A percentile compares a stretch with the other conserved stretches of the same genome.
phyloP scores from a whole-genome alignment of 2,888 invertebrate genomes.

The Hirtodrosophila cameraria region DNA sequence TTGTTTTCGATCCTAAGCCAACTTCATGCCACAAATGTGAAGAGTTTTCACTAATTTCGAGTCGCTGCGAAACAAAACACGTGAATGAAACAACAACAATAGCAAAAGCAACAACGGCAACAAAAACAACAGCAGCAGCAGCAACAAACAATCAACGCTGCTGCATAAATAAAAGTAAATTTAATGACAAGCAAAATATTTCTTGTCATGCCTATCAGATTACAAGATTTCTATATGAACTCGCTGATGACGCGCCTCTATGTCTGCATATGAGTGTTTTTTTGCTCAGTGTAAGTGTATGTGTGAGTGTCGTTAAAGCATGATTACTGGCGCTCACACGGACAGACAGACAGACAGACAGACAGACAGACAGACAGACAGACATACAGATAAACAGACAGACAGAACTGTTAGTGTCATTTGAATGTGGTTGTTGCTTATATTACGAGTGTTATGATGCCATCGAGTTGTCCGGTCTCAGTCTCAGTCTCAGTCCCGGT shows the following conservation, averaged over 20 bases:
- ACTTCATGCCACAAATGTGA: conserved; percentile 71
- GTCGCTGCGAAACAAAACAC: conserved; percentile 74
- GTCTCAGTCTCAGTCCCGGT: too few species aligned
- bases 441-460: conserved; percentile 52
- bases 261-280: conserved; percentile 47
- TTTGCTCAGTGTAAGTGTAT: conserved; percentile 30
- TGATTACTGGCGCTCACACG: conserved; percentile 72
- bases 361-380: conserved; percentile 56
- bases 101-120: conserved; percentile 23
- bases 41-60: conserved; percentile 77
- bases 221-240: conserved; percentile 78
- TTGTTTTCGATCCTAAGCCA: conserved; percentile 46
- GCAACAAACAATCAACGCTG: conserved; percentile 67
- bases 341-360: conserved; percentile 23
- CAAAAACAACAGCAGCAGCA: conserved; percentile 42
- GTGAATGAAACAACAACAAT: conserved; percentile 59
- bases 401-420: conserved; percentile 79
- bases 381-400: conserved; percentile 29
- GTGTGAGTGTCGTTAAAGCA: conserved; percentile 71
- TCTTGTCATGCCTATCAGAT: conserved; percentile 80
- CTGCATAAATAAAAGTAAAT: conserved; percentile 80
- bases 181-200: conserved; percentile 80
- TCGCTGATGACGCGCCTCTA: conserved; percentile 63
- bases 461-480: conserved; percentile 14
- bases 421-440: conserved; percentile 69